These are phyloP conservation scores for Streptopelia turtur DNA, from an alignment of 2,797 vertebrate species.

Conservation along the genomic window DNA sequence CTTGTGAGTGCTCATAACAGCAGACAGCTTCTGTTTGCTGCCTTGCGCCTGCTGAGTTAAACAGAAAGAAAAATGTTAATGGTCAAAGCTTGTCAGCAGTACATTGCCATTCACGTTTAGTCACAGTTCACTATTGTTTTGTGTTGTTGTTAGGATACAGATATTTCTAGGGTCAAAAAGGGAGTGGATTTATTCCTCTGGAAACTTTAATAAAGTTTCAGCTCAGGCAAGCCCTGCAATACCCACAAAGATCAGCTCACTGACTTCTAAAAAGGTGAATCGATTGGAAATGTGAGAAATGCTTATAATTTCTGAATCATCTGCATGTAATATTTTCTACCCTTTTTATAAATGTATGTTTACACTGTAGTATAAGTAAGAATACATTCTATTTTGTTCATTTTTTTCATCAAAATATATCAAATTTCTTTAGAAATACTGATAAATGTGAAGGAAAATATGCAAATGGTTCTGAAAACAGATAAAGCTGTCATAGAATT, in stretches of 20 bases:
- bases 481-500: background rate
- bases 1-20: slow-evolving; percentile 56
- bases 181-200: slow-evolving; percentile 37
- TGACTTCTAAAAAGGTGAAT: background rate
- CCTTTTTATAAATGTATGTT: background rate
- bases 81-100: slow-evolving; percentile 69
- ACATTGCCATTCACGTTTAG: slow-evolving; percentile 67
- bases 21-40: slow-evolving; percentile 61
- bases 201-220: slow-evolving; percentile 43
- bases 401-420: background rate
- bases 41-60: slow-evolving; percentile 66
- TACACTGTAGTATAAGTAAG: background rate
- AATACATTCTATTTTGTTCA: background rate
- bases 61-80: slow-evolving; percentile 73
- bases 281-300: background rate
- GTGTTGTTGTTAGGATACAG: slow-evolving; percentile 71
- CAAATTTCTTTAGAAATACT: background rate
- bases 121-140: slow-evolving; percentile 68
- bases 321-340: background rate
- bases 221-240: background rate
- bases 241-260: background rate
- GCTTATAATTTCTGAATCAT: background rate
- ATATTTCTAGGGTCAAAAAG: slow-evolving; percentile 63
- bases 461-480: background rate
- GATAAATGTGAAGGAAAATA: background rate